These are phyloP conservation scores for Notarius lentiginosus DNA, from an alignment of 2,113 vertebrate genomes.

Conservation along the genomic window DNA sequence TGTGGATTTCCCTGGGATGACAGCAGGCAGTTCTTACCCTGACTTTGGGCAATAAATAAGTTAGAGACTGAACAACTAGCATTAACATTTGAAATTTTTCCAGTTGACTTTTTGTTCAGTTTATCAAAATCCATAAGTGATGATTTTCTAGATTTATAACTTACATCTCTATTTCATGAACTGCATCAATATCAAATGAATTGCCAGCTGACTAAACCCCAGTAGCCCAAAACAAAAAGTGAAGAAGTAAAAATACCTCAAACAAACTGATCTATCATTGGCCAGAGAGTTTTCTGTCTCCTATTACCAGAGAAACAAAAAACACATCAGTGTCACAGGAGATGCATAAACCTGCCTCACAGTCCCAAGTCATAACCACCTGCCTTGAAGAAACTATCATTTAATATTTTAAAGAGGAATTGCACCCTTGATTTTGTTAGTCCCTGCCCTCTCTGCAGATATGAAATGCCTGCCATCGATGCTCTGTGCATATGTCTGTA, in stretches of 20 bases:
- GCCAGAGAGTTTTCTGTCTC: not conserved
- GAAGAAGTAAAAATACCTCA: not conserved
- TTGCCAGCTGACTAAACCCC: not conserved
- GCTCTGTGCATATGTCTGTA: not conserved
- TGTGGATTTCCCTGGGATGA: slow-evolving; percentile 26
- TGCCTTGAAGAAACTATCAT: not conserved
- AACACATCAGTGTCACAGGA: not conserved
- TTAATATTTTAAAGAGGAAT: not conserved
- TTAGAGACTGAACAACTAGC: slow-evolving; percentile 5
- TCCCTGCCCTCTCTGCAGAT: not conserved
- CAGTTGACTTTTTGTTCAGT: not conserved
- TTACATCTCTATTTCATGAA: not conserved
- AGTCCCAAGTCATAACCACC: not conserved
- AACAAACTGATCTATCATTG: not conserved
- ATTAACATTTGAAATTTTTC: not conserved
- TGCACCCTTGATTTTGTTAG: not conserved
- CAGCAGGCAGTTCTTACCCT: slow-evolving; percentile 7
- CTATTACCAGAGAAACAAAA: not conserved
- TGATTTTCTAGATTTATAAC: not conserved
- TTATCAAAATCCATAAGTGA: not conserved
- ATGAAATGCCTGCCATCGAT: not conserved
- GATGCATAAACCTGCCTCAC: not conserved
- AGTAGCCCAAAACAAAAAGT: not conserved
- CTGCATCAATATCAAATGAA: not conserved
- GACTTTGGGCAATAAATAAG: not conserved